A percentile compares a stretch with the other conserved stretches of the same genome.
phyloP scores from a whole-genome alignment of 35 echinoderm and acorn worm species.

The Lytechinus variegatus region DNA sequence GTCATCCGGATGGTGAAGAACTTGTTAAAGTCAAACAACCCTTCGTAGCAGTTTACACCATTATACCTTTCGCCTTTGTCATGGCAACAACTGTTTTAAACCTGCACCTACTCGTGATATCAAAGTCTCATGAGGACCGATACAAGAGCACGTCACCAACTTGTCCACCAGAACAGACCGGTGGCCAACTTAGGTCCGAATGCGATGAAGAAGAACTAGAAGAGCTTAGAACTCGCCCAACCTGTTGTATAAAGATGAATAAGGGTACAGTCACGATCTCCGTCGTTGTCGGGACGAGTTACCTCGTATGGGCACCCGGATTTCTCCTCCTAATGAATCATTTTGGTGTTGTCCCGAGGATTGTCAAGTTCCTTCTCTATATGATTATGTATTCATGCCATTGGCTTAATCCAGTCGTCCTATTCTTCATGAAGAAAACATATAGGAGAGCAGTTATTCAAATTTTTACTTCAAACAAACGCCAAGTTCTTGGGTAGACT shows the following conservation, averaged over 20 bases:
- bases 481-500: background rate
- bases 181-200: background rate
- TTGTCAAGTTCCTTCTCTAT: background rate
- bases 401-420: background rate
- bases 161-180: background rate
- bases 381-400: background rate
- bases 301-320: background rate
- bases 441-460: background rate
- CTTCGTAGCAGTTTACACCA: background rate
- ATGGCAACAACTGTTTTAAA: background rate
- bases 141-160: background rate
- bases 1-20: background rate
- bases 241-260: background rate
- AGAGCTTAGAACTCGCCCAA: background rate
- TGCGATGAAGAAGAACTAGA: background rate
- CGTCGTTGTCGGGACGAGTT: background rate
- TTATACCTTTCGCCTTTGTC: background rate
- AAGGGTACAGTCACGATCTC: background rate
- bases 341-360: background rate
- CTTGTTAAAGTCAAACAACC: background rate
- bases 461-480: background rate
- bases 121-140: background rate
- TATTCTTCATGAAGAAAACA: background rate
- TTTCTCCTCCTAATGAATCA: background rate
- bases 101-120: background rate